These are phyloP conservation scores for Hipparchia semele DNA, from an alignment of 2,888 invertebrate genomes.

Conservation along the genomic window DNA sequence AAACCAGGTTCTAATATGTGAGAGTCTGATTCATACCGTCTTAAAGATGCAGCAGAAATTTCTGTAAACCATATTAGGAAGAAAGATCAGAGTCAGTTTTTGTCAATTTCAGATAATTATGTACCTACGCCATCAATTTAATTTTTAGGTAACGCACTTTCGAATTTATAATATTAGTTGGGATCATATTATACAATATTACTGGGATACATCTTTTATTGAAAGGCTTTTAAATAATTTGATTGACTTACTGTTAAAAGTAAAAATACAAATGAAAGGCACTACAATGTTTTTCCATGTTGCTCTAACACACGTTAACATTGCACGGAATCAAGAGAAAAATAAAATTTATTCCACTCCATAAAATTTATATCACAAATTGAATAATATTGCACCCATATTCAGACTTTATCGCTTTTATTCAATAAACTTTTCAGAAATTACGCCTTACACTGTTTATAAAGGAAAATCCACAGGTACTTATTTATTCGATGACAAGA, in stretches of 20 bases:
- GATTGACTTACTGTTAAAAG: not conserved
- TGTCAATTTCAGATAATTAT: too few species aligned
- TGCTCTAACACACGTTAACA: slow-evolving; percentile 4
- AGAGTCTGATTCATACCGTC: not conserved
- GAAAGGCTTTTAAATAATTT: not conserved
- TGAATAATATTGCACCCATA: not conserved
- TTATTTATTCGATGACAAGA: too few species aligned
- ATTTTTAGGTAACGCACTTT: too few species aligned
- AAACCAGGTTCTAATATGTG: slow-evolving; percentile 49
- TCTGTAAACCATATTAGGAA: not conserved
- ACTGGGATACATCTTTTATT: too few species aligned
- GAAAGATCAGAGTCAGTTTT: not conserved
- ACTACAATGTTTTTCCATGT: slow-evolving; percentile 9
- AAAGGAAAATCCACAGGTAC: too few species aligned
- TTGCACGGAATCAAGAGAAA: slow-evolving; percentile 4
- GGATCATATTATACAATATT: too few species aligned
- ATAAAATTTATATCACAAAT: slow-evolving; percentile 17
- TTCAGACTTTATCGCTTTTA: not conserved
- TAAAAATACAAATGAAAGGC: slow-evolving; percentile 2
- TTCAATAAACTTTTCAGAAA: not conserved
- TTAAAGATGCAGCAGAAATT: not conserved
- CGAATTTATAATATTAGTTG: too few species aligned
- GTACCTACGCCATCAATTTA: too few species aligned
- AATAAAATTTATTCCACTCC: slow-evolving; percentile 17
- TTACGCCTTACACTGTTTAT: too few species aligned